Conservation (phyloP, 2,797 vertebrate species). For the Pristis pectinata region DNA sequence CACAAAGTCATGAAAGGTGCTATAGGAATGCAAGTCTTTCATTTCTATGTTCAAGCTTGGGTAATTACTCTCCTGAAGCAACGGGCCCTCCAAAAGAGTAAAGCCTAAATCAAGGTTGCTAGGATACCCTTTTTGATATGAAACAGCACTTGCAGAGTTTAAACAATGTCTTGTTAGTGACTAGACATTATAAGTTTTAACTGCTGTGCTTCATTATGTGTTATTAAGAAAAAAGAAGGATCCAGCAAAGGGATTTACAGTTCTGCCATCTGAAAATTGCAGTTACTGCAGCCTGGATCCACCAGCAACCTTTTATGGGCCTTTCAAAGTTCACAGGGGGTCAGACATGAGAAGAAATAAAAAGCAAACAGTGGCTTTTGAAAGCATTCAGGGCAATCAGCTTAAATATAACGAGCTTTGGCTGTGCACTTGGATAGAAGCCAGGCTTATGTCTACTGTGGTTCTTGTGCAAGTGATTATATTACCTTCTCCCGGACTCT, state of each 20-base stretch:
- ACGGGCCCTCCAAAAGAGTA: background rate
- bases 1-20: background rate
- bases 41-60: background rate
- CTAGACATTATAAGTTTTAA: conserved; percentile 36
- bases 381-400: conserved; percentile 51
- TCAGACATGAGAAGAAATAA: conserved; percentile 48
- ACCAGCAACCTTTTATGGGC: conserved; percentile 42
- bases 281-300: background rate
- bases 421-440: conserved; percentile 48
- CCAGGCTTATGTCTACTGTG: conserved; percentile 50
- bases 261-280: conserved; percentile 34
- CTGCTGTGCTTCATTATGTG: background rate
- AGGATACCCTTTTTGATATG: conserved; percentile 48
- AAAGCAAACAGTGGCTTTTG: conserved; percentile 50
- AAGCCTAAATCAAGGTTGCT: conserved; percentile 44
- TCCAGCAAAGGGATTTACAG: conserved; percentile 18
- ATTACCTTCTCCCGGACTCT: conserved; percentile 51
- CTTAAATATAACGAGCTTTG: conserved; percentile 51
- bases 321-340: conserved; percentile 37
- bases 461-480: conserved; percentile 55
- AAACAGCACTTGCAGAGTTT: conserved; percentile 45
- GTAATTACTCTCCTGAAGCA: background rate
- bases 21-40: background rate
- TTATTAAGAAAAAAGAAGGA: background rate
- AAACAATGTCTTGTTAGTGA: conserved; percentile 40